phyloP scores from a whole-genome alignment of 2,797 vertebrate species.

The Percopsis omiscomaycus region DNA sequence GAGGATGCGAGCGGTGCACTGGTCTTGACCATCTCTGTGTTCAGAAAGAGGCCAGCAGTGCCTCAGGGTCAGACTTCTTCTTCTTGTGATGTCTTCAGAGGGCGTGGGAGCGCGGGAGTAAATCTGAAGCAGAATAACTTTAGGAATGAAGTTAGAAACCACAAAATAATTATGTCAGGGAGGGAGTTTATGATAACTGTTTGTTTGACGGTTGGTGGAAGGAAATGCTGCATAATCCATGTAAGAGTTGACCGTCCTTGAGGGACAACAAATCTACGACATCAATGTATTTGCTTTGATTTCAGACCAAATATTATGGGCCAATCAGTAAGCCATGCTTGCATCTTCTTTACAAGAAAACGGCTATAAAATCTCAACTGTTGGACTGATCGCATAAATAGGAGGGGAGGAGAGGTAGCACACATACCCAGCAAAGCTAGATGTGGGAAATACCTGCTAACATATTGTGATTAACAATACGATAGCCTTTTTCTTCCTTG shows the following conservation, averaged over 20 bases:
- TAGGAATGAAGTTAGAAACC: not conserved
- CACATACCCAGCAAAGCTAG: not conserved
- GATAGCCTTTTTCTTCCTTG: no score
- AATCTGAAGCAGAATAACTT: no score
- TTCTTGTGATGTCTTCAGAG: no score
- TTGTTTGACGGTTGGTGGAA: not conserved
- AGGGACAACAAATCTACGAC: not conserved
- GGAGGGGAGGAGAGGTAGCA: not conserved
- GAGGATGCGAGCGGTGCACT: not conserved
- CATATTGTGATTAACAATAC: not conserved
- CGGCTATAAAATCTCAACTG: not conserved
- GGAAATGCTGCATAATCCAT: not conserved
- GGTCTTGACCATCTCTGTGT: not conserved
- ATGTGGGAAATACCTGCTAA: not conserved
- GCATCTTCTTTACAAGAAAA: not conserved
- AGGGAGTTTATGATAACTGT: not conserved
- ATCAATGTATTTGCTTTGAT: not conserved
- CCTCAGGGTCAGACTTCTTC: no score
- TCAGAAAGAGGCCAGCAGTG: no score
- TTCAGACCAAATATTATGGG: no score
- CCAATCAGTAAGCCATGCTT: no score
- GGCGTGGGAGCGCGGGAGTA: no score
- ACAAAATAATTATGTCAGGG: not conserved
- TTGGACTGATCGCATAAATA: not conserved
- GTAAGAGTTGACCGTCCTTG: not conserved